A percentile compares a stretch with the other conserved stretches of the same genome.
Conservation (phyloP, 64 coral and sea anemone genomes). For the Porites lutea region DNA sequence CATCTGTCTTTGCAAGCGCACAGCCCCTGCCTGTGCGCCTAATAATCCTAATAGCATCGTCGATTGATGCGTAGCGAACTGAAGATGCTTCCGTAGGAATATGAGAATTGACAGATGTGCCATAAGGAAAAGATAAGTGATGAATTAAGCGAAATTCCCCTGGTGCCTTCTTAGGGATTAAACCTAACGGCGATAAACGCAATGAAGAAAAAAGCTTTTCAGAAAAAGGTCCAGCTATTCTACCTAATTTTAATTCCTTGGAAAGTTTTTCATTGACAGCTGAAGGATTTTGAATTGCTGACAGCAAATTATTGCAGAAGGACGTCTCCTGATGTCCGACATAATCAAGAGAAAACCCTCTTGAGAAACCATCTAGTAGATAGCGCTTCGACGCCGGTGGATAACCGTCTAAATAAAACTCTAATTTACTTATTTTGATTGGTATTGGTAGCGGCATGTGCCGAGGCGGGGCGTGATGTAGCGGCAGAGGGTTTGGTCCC, state of each 20-base stretch:
- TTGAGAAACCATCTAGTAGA: not conserved
- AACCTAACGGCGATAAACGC: not conserved
- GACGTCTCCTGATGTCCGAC: not conserved
- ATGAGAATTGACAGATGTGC: too few species aligned
- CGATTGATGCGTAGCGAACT: too few species aligned
- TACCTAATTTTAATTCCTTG: not conserved
- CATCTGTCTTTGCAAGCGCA: too few species aligned
- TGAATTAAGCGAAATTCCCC: conserved; percentile 19
- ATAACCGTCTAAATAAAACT: too few species aligned
- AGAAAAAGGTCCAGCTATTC: not conserved
- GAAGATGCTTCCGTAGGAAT: too few species aligned
- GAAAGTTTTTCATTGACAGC: not conserved
- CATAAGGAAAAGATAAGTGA: conserved; percentile 3
- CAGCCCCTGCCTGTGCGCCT: too few species aligned
- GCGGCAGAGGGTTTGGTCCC: too few species aligned
- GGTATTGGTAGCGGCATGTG: too few species aligned
- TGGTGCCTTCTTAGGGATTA: not conserved
- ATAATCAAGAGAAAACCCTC: not conserved
- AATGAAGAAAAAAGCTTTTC: not conserved
- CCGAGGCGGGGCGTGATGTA: too few species aligned
- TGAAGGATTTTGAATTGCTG: not conserved
- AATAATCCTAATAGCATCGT: too few species aligned
- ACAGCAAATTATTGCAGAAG: not conserved
- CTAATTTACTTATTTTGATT: too few species aligned
- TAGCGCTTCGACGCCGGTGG: too few species aligned